These are phyloP conservation scores for Stratiomys singularior DNA, from an alignment of 2,888 invertebrate genomes.

Conservation along the genomic window DNA sequence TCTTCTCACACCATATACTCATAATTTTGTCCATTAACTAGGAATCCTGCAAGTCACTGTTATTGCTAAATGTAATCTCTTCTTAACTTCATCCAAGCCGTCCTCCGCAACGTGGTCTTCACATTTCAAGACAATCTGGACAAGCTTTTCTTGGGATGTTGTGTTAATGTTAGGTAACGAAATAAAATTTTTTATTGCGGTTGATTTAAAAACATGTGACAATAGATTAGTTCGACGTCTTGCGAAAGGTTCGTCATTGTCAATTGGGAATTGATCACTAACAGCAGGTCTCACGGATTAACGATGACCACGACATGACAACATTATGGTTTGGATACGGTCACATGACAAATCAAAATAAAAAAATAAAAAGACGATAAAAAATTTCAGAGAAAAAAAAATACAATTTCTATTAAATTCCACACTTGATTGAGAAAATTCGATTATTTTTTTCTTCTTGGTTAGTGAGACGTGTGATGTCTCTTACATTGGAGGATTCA, in stretches of 20 bases:
- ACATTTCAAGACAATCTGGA: slow-evolving; percentile 5
- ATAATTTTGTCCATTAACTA: slow-evolving; percentile 10
- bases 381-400: no score
- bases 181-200: slow-evolving; percentile 9
- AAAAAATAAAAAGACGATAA: no score
- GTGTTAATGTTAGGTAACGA: not conserved
- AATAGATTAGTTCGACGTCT: slow-evolving; percentile 4
- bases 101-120: not conserved
- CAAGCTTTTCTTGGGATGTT: not conserved
- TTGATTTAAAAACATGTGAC: slow-evolving; percentile 32
- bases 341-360: slow-evolving; percentile 33
- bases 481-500: not conserved
- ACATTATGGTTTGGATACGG: slow-evolving; percentile 33
- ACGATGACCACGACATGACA: slow-evolving; percentile 2
- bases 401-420: slow-evolving; percentile 9
- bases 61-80: slow-evolving; percentile 6
- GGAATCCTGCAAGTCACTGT: slow-evolving; percentile 25
- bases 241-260: not conserved
- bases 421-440: slow-evolving; percentile 29
- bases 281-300: slow-evolving; percentile 4
- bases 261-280: not conserved
- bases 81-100: not conserved
- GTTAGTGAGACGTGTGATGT: not conserved
- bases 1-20: no score
- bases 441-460: not conserved